Percentiles rank a stretch among this genome's conserved stretches.
These are phyloP conservation scores for Eugnorisma glareosa DNA, from an alignment of 2,888 invertebrate species.

Conservation along the genomic window DNA sequence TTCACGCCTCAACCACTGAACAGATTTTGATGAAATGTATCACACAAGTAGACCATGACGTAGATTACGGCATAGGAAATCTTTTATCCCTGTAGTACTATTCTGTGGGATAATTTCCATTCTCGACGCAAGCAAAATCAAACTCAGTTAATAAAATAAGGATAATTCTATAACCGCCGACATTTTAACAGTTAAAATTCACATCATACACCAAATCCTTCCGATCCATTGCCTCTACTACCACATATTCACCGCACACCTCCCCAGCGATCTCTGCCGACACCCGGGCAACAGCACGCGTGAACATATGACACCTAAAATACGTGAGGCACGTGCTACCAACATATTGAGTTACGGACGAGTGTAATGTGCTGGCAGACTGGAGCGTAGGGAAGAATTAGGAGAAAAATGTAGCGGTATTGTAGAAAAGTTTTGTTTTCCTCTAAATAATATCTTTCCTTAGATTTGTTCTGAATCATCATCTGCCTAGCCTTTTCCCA, in stretches of 20 bases:
- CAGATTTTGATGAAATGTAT: neutral
- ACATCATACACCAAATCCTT: neutral
- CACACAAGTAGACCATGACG: neutral
- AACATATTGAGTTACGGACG: slow-evolving; percentile 37
- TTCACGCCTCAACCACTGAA: neutral
- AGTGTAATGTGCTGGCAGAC: slow-evolving; percentile 10
- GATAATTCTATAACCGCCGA: neutral
- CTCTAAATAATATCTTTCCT: neutral
- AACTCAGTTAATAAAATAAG: neutral
- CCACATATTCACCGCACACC: neutral
- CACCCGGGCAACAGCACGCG: slow-evolving; percentile 27
- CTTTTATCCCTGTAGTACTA: neutral
- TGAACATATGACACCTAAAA: slow-evolving; percentile 30
- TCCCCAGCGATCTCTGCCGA: slow-evolving; percentile 24
- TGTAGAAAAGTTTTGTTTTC: neutral
- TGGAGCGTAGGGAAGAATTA: neutral
- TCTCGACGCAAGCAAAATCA: neutral
- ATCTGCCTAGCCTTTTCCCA: too few species aligned
- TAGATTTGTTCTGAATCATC: too few species aligned
- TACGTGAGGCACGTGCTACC: slow-evolving; percentile 39
- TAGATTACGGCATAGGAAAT: neutral
- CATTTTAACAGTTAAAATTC: neutral
- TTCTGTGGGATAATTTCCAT: neutral
- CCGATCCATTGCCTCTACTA: neutral
- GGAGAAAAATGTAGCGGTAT: neutral